phyloP scores from a whole-genome alignment of 2,113 vertebrate genomes.

The Nipponia nippon region DNA sequence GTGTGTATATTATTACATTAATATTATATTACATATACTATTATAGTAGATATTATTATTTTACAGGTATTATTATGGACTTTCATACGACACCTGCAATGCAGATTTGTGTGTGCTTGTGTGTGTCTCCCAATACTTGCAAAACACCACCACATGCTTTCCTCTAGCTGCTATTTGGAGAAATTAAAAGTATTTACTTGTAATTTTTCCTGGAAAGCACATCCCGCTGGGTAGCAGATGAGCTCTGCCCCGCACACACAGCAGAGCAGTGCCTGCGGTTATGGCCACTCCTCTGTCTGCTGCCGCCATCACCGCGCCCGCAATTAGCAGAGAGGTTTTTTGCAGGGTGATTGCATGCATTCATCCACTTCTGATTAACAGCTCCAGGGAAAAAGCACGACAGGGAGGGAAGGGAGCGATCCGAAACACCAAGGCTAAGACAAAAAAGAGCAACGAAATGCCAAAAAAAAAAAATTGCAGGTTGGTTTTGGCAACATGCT shows the following conservation, averaged over 20 bases:
- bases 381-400: rapidly evolving
- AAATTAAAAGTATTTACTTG: neutral
- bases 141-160: neutral
- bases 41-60: neutral
- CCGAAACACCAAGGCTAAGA: rapidly evolving
- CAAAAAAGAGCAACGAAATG: rapidly evolving
- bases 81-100: neutral
- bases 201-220: neutral
- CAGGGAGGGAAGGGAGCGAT: rapidly evolving
- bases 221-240: rapidly evolving
- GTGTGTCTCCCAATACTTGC: neutral
- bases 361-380: neutral
- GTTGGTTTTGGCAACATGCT: neutral
- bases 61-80: neutral
- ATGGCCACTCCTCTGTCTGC: neutral
- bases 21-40: neutral
- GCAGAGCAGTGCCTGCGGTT: neutral
- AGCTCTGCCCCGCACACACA: rapidly evolving
- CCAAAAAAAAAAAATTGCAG: neutral
- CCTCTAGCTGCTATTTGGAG: neutral
- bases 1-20: no score
- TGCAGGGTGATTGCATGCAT: neutral
- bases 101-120: neutral
- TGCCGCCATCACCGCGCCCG: neutral
- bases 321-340: neutral